Conservation (phyloP, 2,888 invertebrate genomes). For the Lycaena phlaeas region DNA sequence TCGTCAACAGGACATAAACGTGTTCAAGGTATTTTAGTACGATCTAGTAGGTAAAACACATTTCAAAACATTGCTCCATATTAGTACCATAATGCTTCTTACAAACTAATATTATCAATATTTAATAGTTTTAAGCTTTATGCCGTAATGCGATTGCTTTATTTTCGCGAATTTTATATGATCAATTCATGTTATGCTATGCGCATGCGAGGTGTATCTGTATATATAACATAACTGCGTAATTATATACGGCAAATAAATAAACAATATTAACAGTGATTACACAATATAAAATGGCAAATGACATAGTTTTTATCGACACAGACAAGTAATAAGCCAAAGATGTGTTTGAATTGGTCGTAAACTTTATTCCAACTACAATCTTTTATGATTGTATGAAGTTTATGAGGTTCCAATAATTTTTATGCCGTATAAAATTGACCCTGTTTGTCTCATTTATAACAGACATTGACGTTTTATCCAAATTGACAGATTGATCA, state of each 20-base stretch:
- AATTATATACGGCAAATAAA: background rate
- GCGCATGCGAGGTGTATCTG: slow-evolving; percentile 46
- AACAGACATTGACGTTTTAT: slow-evolving; percentile 1
- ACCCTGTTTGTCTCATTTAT: slow-evolving; percentile 1
- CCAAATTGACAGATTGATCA: too few species aligned
- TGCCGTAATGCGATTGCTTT: slow-evolving; percentile 35
- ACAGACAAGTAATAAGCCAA: slow-evolving; percentile 6
- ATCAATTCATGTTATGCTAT: slow-evolving; percentile 24
- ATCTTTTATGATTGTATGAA: slow-evolving; percentile 5
- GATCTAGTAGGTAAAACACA: background rate
- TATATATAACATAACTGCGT: too few species aligned
- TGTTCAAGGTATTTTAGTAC: background rate
- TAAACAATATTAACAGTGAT: background rate
- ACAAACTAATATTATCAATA: too few species aligned
- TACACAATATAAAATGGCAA: background rate
- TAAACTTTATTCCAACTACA: slow-evolving; percentile 7
- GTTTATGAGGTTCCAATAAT: slow-evolving; percentile 6
- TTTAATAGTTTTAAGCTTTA: too few species aligned
- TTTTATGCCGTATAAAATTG: slow-evolving; percentile 6
- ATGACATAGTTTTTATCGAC: background rate
- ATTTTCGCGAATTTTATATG: slow-evolving; percentile 43
- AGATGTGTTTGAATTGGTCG: slow-evolving; percentile 5
- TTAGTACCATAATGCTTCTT: too few species aligned
- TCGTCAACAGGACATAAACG: background rate
- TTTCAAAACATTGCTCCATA: too few species aligned